A percentile compares a stretch with the other conserved stretches of the same genome.
Evolutionary conservation across 2,797 vertebrate species (phyloP).

Genomic region (Hozukius guyotensis): DNA sequence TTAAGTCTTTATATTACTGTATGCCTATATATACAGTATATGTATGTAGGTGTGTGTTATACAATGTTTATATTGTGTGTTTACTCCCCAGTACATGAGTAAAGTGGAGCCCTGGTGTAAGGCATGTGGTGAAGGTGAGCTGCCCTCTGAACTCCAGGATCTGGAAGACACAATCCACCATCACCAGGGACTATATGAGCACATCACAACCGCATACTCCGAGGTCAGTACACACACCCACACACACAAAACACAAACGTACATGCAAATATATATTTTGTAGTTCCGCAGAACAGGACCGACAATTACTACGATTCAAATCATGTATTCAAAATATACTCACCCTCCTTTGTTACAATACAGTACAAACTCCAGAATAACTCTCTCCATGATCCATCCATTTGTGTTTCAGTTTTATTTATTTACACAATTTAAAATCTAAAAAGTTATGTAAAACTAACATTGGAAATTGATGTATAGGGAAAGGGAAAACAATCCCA

Average conservation of each 20-base stretch:
- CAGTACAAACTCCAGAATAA: background rate
- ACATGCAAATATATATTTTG: background rate
- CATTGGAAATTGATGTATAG: background rate
- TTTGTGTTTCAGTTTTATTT: background rate
- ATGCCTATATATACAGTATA: background rate
- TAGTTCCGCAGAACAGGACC: background rate
- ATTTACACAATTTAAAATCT: background rate
- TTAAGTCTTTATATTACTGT: background rate
- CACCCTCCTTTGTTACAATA: background rate
- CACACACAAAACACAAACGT: constrained; percentile 4
- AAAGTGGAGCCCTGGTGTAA: constrained; percentile 99
- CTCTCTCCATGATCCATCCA: background rate
- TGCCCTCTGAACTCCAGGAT: constrained; percentile 97
- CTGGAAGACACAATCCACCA: constrained; percentile 98
- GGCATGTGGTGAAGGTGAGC: constrained; percentile 95
- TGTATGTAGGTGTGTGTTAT: background rate
- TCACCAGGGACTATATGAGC: constrained; percentile 97
- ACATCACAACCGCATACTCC: constrained; percentile 94
- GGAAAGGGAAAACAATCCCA: background rate
- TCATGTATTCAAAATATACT: background rate
- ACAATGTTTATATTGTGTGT: constrained; percentile 7
- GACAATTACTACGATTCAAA: constrained; percentile 6
- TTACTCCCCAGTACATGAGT: constrained; percentile 90
- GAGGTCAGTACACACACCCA: constrained; percentile 82
- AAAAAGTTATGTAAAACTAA: background rate